phyloP scores from a whole-genome alignment of 1,140 invertebrate genomes.

The Macrobrachium nipponense region DNA sequence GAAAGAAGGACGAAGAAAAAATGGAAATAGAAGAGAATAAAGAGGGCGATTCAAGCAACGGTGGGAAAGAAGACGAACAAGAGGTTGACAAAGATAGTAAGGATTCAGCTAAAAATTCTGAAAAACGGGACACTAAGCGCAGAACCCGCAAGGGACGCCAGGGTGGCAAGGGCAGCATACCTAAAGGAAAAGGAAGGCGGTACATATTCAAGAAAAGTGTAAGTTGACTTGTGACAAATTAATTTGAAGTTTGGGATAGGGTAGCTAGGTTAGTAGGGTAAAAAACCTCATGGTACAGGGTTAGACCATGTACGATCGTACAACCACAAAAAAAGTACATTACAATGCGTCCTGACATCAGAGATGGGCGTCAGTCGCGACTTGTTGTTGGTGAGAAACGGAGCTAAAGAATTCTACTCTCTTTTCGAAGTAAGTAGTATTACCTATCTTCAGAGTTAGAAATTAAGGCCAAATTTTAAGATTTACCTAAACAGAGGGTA shows the following conservation, averaged over 20 bases:
- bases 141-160: conserved; percentile 47
- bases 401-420: too few species aligned
- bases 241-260: not conserved
- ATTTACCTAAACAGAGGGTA: too few species aligned
- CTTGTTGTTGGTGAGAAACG: too few species aligned
- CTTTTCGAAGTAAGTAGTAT: too few species aligned
- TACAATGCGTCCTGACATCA: too few species aligned
- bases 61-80: conserved; percentile 49
- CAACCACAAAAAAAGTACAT: too few species aligned
- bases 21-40: conserved; percentile 40
- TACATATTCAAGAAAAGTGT: conserved; percentile 84
- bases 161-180: conserved; percentile 67
- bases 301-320: too few species aligned
- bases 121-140: conserved; percentile 48
- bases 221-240: conserved; percentile 56
- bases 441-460: too few species aligned
- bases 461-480: too few species aligned
- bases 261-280: too few species aligned
- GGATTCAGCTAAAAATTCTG: conserved; percentile 24
- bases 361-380: too few species aligned
- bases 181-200: conserved; percentile 80
- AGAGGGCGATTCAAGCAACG: conserved; percentile 51
- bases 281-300: too few species aligned
- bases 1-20: conserved; percentile 27
- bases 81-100: conserved; percentile 45